Conservation (phyloP, 2,113 vertebrate species). For the Synodontis membranacea region DNA sequence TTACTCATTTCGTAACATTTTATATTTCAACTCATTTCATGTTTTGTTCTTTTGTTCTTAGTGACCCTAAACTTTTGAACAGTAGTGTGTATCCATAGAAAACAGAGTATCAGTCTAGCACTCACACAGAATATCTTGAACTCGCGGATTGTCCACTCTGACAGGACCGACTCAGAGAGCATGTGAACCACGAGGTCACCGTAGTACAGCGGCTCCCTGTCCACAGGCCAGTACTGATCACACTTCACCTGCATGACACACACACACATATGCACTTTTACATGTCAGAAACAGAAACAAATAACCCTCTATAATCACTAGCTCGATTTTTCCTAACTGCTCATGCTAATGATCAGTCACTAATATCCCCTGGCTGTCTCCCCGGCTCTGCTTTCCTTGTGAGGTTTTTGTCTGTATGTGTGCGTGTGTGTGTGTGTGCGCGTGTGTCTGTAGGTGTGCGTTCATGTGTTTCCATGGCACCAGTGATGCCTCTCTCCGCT, state of each 20-base stretch:
- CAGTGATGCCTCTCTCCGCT: constrained; percentile 7
- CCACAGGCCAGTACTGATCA: constrained; percentile 94
- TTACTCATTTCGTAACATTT: no score
- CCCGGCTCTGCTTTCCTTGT: neutral
- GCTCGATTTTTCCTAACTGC: neutral
- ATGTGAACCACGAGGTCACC: constrained; percentile 93
- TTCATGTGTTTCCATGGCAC: constrained; percentile 24
- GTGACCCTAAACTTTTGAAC: no score
- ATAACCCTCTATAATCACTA: constrained; percentile 2
- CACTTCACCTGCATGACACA: constrained; percentile 84
- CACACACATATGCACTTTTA: neutral
- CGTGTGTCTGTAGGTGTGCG: neutral
- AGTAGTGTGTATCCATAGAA: neutral
- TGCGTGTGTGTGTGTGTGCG: constrained; percentile 3
- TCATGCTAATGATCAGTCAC: constrained; percentile 21
- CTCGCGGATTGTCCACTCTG: constrained; percentile 96
- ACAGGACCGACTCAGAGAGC: constrained; percentile 90
- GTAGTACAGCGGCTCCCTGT: constrained; percentile 90
- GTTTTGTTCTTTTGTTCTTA: no score
- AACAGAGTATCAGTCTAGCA: constrained; percentile 35
- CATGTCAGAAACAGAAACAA: neutral
- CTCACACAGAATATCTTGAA: constrained; percentile 91
- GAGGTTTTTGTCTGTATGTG: neutral
- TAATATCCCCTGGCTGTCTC: neutral
- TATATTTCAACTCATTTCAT: no score